These are phyloP conservation scores for Tetrao urogallus DNA, from an alignment of 2,113 vertebrate species.

Conservation along the genomic window DNA sequence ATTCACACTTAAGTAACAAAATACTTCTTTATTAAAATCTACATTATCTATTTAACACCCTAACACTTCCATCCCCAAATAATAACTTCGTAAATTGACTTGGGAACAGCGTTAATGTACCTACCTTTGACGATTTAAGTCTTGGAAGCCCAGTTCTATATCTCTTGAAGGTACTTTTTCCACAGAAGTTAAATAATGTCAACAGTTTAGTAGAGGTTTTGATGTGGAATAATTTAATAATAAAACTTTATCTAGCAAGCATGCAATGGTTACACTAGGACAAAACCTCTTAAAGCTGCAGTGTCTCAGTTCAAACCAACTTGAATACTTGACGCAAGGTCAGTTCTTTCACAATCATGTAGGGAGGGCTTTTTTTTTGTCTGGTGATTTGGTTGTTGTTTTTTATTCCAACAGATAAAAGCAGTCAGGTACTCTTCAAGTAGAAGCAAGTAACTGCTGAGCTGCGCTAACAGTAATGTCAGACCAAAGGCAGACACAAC, in stretches of 20 bases:
- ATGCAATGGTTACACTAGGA: slow-evolving; percentile 82
- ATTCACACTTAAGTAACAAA: slow-evolving; percentile 42
- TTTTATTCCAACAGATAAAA: neutral
- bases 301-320: slow-evolving; percentile 73
- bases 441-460: neutral
- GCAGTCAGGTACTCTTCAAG: neutral
- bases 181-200: slow-evolving; percentile 93
- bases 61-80: slow-evolving; percentile 74
- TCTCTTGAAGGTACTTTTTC: slow-evolving; percentile 90
- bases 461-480: neutral
- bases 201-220: slow-evolving; percentile 95
- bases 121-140: slow-evolving; percentile 89
- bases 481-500: neutral
- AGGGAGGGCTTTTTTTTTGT: slow-evolving; percentile 54
- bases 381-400: neutral
- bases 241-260: slow-evolving; percentile 79
- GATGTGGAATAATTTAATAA: slow-evolving; percentile 82
- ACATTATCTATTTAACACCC: slow-evolving; percentile 36
- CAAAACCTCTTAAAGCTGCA: slow-evolving; percentile 82
- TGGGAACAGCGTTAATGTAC: slow-evolving; percentile 85
- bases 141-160: slow-evolving; percentile 91
- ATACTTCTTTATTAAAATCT: slow-evolving; percentile 28
- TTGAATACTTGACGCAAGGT: slow-evolving; percentile 41
- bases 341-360: slow-evolving; percentile 9
- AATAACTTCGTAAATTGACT: slow-evolving; percentile 74